These are phyloP conservation scores for Brachionus rotundiformis DNA, from an alignment of 1,140 invertebrate species.

Conservation along the genomic window DNA sequence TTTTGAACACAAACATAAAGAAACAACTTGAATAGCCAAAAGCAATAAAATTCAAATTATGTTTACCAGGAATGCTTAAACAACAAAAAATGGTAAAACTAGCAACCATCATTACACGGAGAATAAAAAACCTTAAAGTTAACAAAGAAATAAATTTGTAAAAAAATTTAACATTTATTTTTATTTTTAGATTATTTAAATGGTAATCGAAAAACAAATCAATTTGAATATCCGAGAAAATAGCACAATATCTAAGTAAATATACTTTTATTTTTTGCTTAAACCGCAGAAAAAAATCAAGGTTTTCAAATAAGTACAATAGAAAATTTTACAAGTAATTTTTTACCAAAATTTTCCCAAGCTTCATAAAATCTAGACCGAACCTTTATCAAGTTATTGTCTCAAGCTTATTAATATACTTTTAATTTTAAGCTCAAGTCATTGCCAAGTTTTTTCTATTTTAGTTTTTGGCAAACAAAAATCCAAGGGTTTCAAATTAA, in stretches of 20 bases:
- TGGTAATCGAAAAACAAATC: not conserved
- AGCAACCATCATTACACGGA: not conserved
- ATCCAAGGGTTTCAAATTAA: not conserved
- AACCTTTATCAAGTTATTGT: conserved; percentile 1
- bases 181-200: not conserved
- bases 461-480: not conserved
- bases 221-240: not conserved
- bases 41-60: conserved; percentile 5
- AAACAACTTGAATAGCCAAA: not conserved
- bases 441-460: not conserved
- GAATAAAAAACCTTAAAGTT: not conserved
- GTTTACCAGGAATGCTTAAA: not conserved
- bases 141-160: conserved; percentile 4
- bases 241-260: not conserved
- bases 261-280: not conserved
- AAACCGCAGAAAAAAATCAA: not conserved
- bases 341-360: too few species aligned
- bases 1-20: not conserved
- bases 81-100: conserved; percentile 9
- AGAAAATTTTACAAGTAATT: too few species aligned
- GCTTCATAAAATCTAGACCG: not conserved
- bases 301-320: not conserved
- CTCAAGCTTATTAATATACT: not conserved
- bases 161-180: not conserved
- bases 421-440: not conserved